phyloP scores from a whole-genome alignment of 2,797 vertebrate species.

The Phylloscopus collybita region DNA sequence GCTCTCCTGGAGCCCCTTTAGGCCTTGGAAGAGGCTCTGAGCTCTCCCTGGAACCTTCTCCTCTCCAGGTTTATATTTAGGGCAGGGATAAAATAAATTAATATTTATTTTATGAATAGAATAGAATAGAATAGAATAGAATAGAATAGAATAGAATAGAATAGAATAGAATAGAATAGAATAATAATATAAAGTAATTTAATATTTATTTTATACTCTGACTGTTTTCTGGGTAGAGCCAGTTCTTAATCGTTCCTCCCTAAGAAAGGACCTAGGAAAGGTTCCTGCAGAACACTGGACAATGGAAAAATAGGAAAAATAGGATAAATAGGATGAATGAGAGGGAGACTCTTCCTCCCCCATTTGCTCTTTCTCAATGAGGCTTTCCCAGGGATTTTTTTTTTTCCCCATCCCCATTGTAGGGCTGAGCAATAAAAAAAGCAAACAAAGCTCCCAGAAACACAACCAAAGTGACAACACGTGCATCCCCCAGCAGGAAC shows the following conservation, averaged over 20 bases:
- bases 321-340: not conserved
- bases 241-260: not conserved
- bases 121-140: not conserved
- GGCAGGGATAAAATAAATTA: not conserved
- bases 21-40: not conserved
- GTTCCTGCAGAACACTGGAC: not conserved
- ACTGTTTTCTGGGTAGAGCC: not conserved
- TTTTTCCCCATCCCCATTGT: not conserved
- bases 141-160: not conserved
- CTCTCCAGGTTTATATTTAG: not conserved
- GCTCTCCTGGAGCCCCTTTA: not conserved
- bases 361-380: not conserved
- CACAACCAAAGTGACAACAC: rapidly evolving
- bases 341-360: not conserved
- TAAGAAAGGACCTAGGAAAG: not conserved
- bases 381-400: not conserved
- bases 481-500: not conserved
- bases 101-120: not conserved
- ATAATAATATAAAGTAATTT: not conserved
- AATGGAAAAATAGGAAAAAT: not conserved
- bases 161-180: too few relatives aligned
- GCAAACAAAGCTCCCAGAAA: not conserved
- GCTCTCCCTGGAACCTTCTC: not conserved
- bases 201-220: not conserved
- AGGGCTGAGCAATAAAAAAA: not conserved